phyloP scores from a whole-genome alignment of 2,797 vertebrate genomes.

The Liasis olivaceus region DNA sequence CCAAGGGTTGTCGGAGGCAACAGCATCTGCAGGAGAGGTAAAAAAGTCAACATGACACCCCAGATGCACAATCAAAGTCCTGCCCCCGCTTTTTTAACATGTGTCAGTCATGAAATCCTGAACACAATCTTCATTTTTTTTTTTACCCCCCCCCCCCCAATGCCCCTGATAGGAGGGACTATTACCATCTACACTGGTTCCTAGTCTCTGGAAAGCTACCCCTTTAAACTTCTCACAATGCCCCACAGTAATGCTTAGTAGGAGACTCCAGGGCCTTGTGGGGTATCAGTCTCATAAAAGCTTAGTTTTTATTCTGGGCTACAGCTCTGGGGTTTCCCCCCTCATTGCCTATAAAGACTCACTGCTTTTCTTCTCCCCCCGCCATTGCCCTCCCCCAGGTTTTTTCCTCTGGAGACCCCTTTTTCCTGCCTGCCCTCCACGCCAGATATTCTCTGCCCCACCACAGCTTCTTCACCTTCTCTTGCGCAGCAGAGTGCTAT shows the following conservation, averaged over 20 bases:
- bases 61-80: background rate
- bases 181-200: background rate
- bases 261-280: background rate
- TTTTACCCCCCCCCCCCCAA: background rate
- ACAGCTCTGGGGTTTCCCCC: background rate
- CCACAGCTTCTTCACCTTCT: background rate
- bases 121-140: background rate
- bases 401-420: background rate
- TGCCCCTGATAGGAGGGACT: background rate
- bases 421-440: rapidly evolving
- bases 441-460: background rate
- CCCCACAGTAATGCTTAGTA: background rate
- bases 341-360: background rate
- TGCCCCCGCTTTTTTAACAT: background rate
- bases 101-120: background rate
- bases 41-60: background rate
- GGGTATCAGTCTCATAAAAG: background rate
- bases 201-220: background rate
- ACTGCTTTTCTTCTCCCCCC: rapidly evolving
- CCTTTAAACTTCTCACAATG: background rate
- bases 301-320: background rate
- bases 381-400: background rate
- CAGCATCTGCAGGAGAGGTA: background rate
- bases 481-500: background rate
- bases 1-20: background rate